Percentiles rank a stretch among this genome's conserved stretches.
Evolutionary conservation across 2,113 vertebrate species (phyloP).

Genomic region (Prionailurus bengalensis): DNA sequence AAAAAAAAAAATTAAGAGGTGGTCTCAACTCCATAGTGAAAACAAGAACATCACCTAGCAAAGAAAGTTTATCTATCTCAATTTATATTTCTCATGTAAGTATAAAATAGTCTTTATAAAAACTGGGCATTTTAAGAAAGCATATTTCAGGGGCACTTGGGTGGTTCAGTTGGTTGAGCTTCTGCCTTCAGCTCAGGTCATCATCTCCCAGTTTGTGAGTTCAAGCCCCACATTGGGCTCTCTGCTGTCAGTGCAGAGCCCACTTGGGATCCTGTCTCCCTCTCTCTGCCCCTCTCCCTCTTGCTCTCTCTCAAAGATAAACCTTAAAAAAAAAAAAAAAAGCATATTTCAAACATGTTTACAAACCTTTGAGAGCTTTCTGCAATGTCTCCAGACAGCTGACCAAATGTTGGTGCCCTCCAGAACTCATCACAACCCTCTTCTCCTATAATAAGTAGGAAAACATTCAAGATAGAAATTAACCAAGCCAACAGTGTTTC

Average conservation of each 20-base stretch:
- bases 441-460: conserved; percentile 92
- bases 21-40: conserved; percentile 53
- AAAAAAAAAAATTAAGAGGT: neutral
- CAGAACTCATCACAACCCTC: conserved; percentile 93
- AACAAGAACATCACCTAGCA: neutral
- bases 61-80: neutral
- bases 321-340: neutral
- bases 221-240: too few species aligned
- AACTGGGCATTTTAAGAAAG: conserved; percentile 9
- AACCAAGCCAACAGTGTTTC: conserved; percentile 28
- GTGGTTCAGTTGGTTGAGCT: too few species aligned
- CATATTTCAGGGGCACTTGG: neutral
- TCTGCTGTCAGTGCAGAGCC: too few species aligned
- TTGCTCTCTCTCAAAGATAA: too few species aligned
- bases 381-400: conserved; percentile 97
- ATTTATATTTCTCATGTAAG: conserved; percentile 40
- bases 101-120: conserved; percentile 34
- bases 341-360: conserved; percentile 26
- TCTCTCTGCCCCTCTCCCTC: too few species aligned
- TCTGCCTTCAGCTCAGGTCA: too few species aligned
- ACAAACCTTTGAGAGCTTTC: conserved; percentile 97
- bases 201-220: too few species aligned
- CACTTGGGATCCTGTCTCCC: too few species aligned
- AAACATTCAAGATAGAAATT: conserved; percentile 63
- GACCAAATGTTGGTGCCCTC: conserved; percentile 96